Evolutionary conservation across 2,888 invertebrate species (phyloP).

Genomic region (Synergus japonicus): DNA sequence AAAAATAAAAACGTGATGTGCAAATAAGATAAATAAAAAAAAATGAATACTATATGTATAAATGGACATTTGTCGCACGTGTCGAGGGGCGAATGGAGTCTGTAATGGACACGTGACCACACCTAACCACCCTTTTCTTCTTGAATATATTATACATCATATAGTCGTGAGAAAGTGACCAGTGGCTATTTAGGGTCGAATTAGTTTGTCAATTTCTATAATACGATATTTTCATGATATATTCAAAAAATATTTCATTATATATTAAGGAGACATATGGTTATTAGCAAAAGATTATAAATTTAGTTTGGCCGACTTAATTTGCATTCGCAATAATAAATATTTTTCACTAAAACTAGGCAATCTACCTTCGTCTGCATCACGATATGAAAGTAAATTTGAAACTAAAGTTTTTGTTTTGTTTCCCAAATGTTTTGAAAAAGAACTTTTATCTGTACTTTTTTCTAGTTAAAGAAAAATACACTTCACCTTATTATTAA

Average conservation of each 20-base stretch:
- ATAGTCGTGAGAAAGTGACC: conserved; percentile 16
- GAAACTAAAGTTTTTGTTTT: no score
- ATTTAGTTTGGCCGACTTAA: no score
- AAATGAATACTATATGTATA: background rate
- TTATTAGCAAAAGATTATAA: no score
- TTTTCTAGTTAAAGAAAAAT: background rate
- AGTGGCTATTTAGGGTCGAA: conserved; percentile 1
- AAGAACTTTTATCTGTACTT: background rate
- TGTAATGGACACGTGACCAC: conserved; percentile 8
- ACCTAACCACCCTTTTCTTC: background rate
- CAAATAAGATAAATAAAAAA: background rate
- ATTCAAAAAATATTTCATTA: no score
- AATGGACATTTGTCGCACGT: conserved; percentile 23
- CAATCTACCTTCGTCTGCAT: no score
- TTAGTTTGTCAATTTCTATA: background rate
- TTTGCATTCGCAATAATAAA: no score
- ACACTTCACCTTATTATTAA: background rate
- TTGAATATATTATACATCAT: background rate
- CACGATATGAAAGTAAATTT: no score
- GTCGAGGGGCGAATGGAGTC: conserved; percentile 22
- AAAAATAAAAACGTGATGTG: no score
- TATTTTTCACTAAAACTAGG: no score
- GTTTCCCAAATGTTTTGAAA: background rate
- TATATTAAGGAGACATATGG: no score
- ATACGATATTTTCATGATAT: background rate